These are phyloP conservation scores for Esox lucius DNA, from an alignment of 2,797 vertebrate genomes.

Conservation along the genomic window DNA sequence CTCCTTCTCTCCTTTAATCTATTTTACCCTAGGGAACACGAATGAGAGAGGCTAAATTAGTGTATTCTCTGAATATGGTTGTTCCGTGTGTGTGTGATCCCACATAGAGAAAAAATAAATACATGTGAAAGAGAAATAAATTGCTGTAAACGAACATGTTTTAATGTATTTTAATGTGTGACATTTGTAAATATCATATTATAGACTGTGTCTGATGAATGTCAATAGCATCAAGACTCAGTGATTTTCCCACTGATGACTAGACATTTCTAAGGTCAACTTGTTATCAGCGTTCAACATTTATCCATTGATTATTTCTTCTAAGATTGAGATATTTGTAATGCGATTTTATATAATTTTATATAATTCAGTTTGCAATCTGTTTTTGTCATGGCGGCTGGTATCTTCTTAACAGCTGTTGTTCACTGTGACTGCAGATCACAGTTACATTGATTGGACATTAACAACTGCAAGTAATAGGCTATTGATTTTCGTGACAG, in stretches of 20 bases:
- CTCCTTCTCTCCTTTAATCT: slow-evolving; percentile 59
- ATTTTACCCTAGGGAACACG: slow-evolving; percentile 58
- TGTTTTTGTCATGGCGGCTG: slow-evolving; percentile 33
- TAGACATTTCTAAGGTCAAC: no score
- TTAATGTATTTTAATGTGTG: no score
- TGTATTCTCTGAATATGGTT: slow-evolving; percentile 62
- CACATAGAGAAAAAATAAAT: no score
- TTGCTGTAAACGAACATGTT: no score
- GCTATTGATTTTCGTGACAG: not conserved
- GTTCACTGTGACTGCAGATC: no score
- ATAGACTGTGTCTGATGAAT: no score
- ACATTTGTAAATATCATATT: no score
- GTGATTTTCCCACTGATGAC: no score
- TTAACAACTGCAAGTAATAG: slow-evolving; percentile 33
- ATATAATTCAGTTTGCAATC: slow-evolving; percentile 53
- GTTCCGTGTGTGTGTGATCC: slow-evolving; percentile 46
- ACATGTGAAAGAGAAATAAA: no score
- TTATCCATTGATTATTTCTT: slow-evolving; percentile 54
- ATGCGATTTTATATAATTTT: slow-evolving; percentile 32
- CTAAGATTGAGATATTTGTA: not conserved
- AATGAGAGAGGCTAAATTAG: slow-evolving; percentile 60
- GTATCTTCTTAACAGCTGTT: not conserved
- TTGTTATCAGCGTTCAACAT: no score
- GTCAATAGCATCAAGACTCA: no score
- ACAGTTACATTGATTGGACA: slow-evolving; percentile 10